Conservation (phyloP, 1,140 invertebrate species). For the Drosophila cardini region DNA sequence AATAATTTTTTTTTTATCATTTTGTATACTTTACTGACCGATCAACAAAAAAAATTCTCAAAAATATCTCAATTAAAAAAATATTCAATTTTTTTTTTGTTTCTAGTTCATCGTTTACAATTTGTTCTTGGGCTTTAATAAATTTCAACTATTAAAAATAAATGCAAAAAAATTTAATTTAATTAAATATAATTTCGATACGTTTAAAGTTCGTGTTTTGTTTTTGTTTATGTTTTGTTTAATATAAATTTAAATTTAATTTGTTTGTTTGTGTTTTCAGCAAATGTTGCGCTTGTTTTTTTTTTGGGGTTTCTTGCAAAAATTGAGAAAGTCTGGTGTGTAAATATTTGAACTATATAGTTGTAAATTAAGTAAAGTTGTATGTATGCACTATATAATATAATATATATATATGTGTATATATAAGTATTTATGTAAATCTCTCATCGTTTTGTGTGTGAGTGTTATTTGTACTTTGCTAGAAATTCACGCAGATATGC, state of each 20-base stretch:
- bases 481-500: slow-evolving; percentile 81
- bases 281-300: slow-evolving; percentile 72
- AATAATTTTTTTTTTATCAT: slow-evolving; percentile 19
- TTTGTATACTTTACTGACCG: slow-evolving; percentile 26
- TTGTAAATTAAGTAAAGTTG: slow-evolving; percentile 5
- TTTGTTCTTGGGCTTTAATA: slow-evolving; percentile 50
- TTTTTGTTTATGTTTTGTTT: slow-evolving; percentile 4
- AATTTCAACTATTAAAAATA: slow-evolving; percentile 74
- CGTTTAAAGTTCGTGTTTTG: slow-evolving; percentile 7
- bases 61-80: slow-evolving; percentile 63
- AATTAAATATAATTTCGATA: slow-evolving; percentile 40
- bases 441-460: slow-evolving; percentile 46
- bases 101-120: neutral
- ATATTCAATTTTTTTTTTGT: slow-evolving; percentile 21
- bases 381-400: too few species aligned
- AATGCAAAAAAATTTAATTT: slow-evolving; percentile 73
- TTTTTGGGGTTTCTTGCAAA: slow-evolving; percentile 24
- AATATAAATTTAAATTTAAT: slow-evolving; percentile 36
- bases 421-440: slow-evolving; percentile 52
- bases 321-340: slow-evolving; percentile 32
- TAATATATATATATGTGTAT: slow-evolving; percentile 24
- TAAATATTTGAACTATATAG: slow-evolving; percentile 74
- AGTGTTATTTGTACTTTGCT: slow-evolving; percentile 71
- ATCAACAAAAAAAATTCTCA: slow-evolving; percentile 55
- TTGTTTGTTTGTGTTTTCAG: slow-evolving; percentile 49